phyloP scores from a whole-genome alignment of 2,113 vertebrate species.

The Plotosus lineatus region DNA sequence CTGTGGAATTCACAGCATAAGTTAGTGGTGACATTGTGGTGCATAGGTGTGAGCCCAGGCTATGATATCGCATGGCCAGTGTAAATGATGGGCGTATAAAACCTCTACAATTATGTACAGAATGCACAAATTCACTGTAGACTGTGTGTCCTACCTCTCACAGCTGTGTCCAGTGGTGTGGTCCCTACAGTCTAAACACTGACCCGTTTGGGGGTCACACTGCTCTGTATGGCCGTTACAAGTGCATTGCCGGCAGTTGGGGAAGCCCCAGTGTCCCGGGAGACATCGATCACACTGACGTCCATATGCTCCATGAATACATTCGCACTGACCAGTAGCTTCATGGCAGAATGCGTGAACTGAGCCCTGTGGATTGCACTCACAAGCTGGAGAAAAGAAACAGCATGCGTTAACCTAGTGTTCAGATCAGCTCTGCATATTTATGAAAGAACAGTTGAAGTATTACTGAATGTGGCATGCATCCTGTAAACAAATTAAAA shows the following conservation, averaged over 20 bases:
- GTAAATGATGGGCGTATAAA: neutral
- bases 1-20: neutral
- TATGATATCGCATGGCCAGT: neutral
- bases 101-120: neutral
- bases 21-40: neutral
- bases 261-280: conserved; percentile 91
- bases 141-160: conserved; percentile 75
- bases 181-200: conserved; percentile 83
- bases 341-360: conserved; percentile 79
- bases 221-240: conserved; percentile 87
- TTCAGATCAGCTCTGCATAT: too few species aligned
- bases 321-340: conserved; percentile 86
- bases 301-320: conserved; percentile 78
- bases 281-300: conserved; percentile 89
- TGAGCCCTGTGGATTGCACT: conserved; percentile 85
- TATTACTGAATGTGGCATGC: neutral
- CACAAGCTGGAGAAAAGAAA: conserved; percentile 74
- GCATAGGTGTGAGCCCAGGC: neutral
- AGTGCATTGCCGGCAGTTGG: conserved; percentile 83
- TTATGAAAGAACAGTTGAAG: neutral
- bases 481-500: neutral
- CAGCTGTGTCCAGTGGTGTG: conserved; percentile 84
- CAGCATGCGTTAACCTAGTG: neutral
- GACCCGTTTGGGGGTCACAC: conserved; percentile 79
- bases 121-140: neutral